These are phyloP conservation scores for Vollenhovia emeryi DNA, from an alignment of 1,140 invertebrate species.

Conservation along the genomic window DNA sequence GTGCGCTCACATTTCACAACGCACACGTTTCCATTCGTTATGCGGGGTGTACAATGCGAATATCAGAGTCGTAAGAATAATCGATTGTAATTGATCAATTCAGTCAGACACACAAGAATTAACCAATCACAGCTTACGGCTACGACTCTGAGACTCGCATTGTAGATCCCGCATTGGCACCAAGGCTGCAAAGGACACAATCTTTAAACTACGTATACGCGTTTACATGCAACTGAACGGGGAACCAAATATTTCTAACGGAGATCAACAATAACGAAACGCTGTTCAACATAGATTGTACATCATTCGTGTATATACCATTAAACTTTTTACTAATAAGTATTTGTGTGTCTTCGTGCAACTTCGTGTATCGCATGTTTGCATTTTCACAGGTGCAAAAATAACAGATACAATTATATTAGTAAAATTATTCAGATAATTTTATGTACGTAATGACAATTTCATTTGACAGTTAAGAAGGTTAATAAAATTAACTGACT, in stretches of 20 bases:
- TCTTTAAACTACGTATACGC: constrained; percentile 5
- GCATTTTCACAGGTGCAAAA: neutral
- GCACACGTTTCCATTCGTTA: constrained; percentile 21
- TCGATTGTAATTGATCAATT: too few species aligned
- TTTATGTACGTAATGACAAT: neutral
- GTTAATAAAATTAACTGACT: neutral
- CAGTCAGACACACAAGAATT: too few species aligned
- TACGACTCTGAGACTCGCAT: too few species aligned
- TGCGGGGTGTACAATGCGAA: too few species aligned
- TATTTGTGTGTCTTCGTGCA: neutral
- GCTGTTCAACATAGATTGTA: neutral
- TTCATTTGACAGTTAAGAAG: neutral
- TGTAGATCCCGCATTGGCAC: too few species aligned
- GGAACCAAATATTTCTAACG: neutral
- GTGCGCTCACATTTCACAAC: constrained; percentile 28
- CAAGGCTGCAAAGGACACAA: neutral
- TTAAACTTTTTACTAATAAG: constrained; percentile 21
- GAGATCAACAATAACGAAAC: constrained; percentile 2
- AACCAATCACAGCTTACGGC: too few species aligned
- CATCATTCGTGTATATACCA: neutral
- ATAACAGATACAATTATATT: neutral
- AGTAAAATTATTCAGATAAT: neutral
- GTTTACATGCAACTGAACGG: constrained; percentile 4
- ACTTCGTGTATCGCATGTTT: neutral
- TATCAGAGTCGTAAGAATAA: too few species aligned